Evolutionary conservation across 2,113 vertebrate genomes (phyloP), one percentile per base, ranked within the genome.

Genomic region (Talpa occidentalis): DNA sequence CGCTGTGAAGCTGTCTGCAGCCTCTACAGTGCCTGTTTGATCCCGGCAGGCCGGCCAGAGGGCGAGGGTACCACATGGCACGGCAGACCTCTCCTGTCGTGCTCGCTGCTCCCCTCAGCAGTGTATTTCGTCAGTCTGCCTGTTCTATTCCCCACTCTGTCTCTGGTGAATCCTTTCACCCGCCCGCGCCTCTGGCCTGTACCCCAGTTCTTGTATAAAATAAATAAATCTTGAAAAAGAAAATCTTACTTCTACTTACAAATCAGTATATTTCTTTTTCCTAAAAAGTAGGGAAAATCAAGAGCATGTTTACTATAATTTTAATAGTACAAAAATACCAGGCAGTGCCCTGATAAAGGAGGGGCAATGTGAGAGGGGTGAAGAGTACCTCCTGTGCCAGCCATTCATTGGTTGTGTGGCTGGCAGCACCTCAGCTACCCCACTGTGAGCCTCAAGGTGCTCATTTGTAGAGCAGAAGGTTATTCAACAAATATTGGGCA

Each of bases 181-280:
- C n/a, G n/a, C n/a, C n/a, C n/a, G n/a, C n/a, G n/a, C n/a, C n/a
- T n/a, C n/a, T n/a, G n/a, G n/a, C n/a, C n/a, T n/a, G n/a, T n/a
- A n/a, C n/a, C n/a, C n/a, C n/a, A n/a, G n/a, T n/a, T n/a, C n/a
- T n/a, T n/a, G n/a, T n/a, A n/a, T n/a, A n/a, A n/a, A n/a, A n/a
- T n/a, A n/a, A n/a, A n/a, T n/a, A n/a, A n/a, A n/a, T n/a, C n/a
- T n/a, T n/a, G n/a, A n/a, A n/a, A n/a, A n/a, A n/a, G 7, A 86
- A 95, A 90, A 88, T 59, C 16, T 24, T n/a, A 66, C 10, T n/a
- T 30, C 54, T 16, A 54, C 9, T 93, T 85, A 95, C 42, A 97
- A 92, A 88, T 35, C 78, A 0, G 7, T 78, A 56, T 16, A 66
- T 73, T 92, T 93, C 44, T 81, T 93, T 92, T 44, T 80, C 10